Evolutionary conservation across 1,140 invertebrate genomes (phyloP).

Genomic region (Temnothorax curvispinosus): DNA sequence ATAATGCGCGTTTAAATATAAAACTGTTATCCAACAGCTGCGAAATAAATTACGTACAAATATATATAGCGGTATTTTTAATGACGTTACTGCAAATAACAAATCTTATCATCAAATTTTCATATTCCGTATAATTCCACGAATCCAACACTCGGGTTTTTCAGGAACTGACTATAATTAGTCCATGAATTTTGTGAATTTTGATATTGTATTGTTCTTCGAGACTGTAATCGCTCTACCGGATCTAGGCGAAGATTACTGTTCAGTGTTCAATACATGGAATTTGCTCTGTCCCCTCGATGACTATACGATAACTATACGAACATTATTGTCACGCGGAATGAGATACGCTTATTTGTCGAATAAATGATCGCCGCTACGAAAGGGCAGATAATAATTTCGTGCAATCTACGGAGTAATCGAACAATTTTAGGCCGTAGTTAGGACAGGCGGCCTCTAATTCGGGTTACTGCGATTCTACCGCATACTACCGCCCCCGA

Average conservation of each 20-base stretch:
- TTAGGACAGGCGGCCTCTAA: constrained; percentile 52
- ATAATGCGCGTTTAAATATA: constrained; percentile 18
- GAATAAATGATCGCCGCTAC: constrained; percentile 12
- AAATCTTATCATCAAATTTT: neutral
- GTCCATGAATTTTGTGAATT: neutral
- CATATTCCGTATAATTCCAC: neutral
- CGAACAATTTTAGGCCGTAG: constrained; percentile 42
- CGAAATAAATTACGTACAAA: neutral
- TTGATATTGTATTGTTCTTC: neutral
- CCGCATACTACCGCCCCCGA: constrained; percentile 56
- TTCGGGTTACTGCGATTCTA: constrained; percentile 68
- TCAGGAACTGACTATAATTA: neutral
- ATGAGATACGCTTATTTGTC: constrained; percentile 52
- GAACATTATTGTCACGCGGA: constrained; percentile 6
- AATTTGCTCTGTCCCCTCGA: neutral
- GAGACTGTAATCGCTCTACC: neutral
- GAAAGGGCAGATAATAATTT: constrained; percentile 55
- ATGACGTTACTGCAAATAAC: neutral
- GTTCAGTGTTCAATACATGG: constrained; percentile 7
- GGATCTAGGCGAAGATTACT: constrained; percentile 6
- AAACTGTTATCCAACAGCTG: neutral
- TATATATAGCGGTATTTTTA: neutral
- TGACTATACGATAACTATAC: constrained; percentile 23
- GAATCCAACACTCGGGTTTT: neutral
- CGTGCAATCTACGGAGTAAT: constrained; percentile 41